Evolutionary conservation across 2,797 vertebrate species (phyloP), one percentile per base, ranked within the genome.

Genomic region (Lepus oiostolus): DNA sequence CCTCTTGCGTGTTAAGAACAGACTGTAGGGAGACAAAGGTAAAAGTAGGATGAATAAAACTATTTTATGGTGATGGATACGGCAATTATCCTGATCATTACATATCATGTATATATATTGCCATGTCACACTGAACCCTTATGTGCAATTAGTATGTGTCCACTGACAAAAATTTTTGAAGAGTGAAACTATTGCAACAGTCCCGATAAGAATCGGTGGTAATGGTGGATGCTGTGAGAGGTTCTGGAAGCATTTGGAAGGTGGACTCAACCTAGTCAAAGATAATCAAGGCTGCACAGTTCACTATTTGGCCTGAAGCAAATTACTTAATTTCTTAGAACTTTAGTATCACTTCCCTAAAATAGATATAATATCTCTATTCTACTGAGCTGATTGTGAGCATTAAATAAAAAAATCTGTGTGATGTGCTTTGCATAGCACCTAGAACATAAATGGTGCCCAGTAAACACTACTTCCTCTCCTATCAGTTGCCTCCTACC

Each of bases 1-100:
- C 47, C 26, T 93, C 65, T 58, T 72, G 62, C 9, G 17, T 75
- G 68, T 76, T 79, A 92, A 89, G 38, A 94, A 83, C 19, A 90
- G 89, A 84, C 24, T 81, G 58, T 19, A 74, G n/a, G 65, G 35
- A 94, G 54, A 88, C n/a, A 91, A 82, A 81, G 52, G 24, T 9
- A 89, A 93, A 94, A 88, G 47, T 63, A 92, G 42, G 11, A 7
- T n/a, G 54, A 16, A 21, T 58, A 21, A 21, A 58, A 58, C 19
- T 16, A 58, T 58, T 58, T 58, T 58, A 21, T 16, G 54, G 17
- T 58, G 54, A 58, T 58, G 54, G 54, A 58, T 58, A 58, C 19
- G 54, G 14, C 54, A 58, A 21, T 58, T 58, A 58, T 58, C 17
- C 54, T 58, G 54, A 16, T 58, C 54, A 58, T 58, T 58, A 58